These are phyloP conservation scores for Sinotaia quadrata DNA, from an alignment of 2,888 invertebrate genomes.

Conservation along the genomic window DNA sequence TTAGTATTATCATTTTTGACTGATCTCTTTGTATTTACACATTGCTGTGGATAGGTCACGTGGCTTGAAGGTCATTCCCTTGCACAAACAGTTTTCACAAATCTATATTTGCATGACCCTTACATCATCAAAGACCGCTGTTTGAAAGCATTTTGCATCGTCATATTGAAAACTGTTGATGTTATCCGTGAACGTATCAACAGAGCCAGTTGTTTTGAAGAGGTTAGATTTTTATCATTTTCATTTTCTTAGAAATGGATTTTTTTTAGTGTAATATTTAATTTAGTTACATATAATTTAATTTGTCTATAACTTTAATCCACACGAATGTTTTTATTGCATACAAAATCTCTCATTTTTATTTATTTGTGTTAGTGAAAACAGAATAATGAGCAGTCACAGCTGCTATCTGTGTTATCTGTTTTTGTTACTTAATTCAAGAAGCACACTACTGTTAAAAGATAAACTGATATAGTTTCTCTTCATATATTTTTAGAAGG, in stretches of 20 bases:
- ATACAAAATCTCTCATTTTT: too few species aligned
- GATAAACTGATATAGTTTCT: too few species aligned
- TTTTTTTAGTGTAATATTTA: background rate
- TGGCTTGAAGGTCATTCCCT: conserved; percentile 92
- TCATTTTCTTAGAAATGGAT: background rate
- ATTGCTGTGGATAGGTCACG: too few species aligned
- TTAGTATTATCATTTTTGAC: too few species aligned
- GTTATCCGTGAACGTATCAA: conserved; percentile 83
- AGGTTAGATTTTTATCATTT: conserved; percentile 49
- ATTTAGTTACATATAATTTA: background rate
- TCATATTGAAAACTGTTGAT: conserved; percentile 90
- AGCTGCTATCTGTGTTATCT: too few species aligned
- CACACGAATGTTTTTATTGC: too few species aligned
- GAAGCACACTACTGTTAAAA: too few species aligned
- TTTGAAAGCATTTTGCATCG: conserved; percentile 88
- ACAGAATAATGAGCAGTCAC: too few species aligned
- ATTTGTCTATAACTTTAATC: background rate
- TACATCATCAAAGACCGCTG: conserved; percentile 86
- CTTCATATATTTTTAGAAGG: too few species aligned
- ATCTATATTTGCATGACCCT: conserved; percentile 94
- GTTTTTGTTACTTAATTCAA: too few species aligned
- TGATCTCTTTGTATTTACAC: too few species aligned
- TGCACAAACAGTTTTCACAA: conserved; percentile 97
- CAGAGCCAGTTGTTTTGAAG: conserved; percentile 70
- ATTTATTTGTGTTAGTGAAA: too few species aligned